Evolutionary conservation across 2,888 invertebrate species (phyloP).

Genomic region (Ptycholaimellus sp.): DNA sequence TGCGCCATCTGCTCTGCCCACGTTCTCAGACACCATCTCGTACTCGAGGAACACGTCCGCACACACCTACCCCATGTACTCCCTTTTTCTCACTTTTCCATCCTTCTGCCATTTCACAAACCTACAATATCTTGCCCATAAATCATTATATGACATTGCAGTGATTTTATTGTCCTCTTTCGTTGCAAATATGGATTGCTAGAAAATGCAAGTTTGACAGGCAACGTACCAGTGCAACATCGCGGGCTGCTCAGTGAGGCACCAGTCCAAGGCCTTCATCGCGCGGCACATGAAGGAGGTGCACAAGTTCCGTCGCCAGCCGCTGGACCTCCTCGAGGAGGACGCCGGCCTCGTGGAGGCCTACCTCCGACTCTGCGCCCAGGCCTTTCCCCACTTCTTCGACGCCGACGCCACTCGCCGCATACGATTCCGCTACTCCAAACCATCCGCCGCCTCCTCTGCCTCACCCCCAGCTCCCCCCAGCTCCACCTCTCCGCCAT

Average conservation of each 20-base stretch:
- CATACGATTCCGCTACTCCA: no score
- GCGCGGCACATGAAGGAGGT: conserved; percentile 9
- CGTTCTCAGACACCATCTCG: conserved; percentile 3
- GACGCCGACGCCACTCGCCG: no score
- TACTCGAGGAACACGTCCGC: conserved; percentile 10
- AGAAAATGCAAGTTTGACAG: background rate
- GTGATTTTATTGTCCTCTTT: no score
- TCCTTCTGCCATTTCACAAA: background rate
- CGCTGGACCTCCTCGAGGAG: conserved; percentile 5
- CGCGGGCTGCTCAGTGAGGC: conserved; percentile 5
- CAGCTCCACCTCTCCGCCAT: no score
- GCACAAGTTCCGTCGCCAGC: conserved; percentile 6
- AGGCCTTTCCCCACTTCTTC: no score
- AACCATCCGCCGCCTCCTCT: no score
- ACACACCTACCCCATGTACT: conserved; percentile 6
- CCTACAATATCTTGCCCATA: no score
- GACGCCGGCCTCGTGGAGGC: no score
- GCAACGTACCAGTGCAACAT: conserved; percentile 4
- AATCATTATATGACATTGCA: no score
- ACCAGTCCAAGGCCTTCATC: conserved; percentile 8
- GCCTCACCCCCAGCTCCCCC: no score
- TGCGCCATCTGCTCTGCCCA: conserved; percentile 7
- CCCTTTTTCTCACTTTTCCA: no score
- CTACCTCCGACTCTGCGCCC: no score
- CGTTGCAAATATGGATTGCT: background rate